Base-by-base conservation (phyloP, 2,888 invertebrate genomes). In the Troides helena region DNA sequence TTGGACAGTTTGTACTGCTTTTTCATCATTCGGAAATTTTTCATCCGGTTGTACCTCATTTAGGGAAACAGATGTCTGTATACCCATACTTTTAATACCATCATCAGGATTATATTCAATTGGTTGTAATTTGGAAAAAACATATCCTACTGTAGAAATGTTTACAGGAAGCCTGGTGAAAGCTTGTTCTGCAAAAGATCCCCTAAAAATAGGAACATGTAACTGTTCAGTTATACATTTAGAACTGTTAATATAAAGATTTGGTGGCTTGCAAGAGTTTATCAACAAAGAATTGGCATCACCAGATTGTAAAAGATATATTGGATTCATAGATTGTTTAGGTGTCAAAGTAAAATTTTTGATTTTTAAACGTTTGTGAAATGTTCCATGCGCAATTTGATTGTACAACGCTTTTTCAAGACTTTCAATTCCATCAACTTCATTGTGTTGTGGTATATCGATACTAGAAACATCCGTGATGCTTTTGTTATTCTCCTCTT, bases 61-160 rank as follows among this genome's bases (percentile, higher is more conserved):
- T 36, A 30, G 30, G 58, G 17, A 39, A 14, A 36, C 7, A 23
- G 36, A 12, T 39, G 57, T 62, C 46, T 65, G 60, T 50, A 58
- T 62, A 39, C 10, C 59, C n/a, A 70, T 21, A n/a, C 14, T 61
- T 63, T 67, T 70, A 23, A 43, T 65, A 62, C 23, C 71, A 69
- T 63, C 66, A 67, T 7, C 75, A 71, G 59, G 78, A 72, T 63
- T 68, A 69, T 70, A 69, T 56, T 71, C 73, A 25, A 62, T 67
- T 46, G 71, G 43, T 18, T 67, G 50, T 65, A 65, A 69, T n/a
- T 64, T 69, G 61, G 74, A 81, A 68, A 88, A 83, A 68, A 84
- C 80, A 72, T 87, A 91, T 7, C 86, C 88, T 21, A 90, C 83
- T 0, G 90, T 88, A 36, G 89, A 75, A 67, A 89, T 80, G 75